These are phyloP conservation scores for Chymomyza amoena DNA, from an alignment of 2,888 invertebrate genomes.

Conservation along the genomic window DNA sequence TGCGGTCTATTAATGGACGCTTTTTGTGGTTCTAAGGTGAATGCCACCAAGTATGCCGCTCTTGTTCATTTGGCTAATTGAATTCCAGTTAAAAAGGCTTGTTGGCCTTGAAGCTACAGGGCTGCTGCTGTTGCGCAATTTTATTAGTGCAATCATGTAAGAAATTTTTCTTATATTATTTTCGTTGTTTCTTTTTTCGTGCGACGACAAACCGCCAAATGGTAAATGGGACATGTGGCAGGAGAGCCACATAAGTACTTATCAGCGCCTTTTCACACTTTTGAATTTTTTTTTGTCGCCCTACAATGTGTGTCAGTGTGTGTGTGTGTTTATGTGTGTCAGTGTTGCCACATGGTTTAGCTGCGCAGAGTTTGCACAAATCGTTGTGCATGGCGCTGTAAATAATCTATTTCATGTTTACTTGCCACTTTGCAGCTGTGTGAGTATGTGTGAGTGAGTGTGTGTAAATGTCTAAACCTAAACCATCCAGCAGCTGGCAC, in stretches of 20 bases:
- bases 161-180: conserved; percentile 31
- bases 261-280: conserved; percentile 50
- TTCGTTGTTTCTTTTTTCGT: background rate
- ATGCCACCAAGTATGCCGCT: background rate
- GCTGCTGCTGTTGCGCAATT: conserved; percentile 39
- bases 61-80: conserved; percentile 61
- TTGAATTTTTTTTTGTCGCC: conserved; percentile 13
- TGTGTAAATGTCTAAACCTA: conserved; percentile 14
- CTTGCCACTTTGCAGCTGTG: conserved; percentile 45
- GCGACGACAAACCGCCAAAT: background rate
- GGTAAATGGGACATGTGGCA: background rate
- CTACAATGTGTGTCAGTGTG: conserved; percentile 1
- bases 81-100: conserved; percentile 35
- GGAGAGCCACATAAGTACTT: conserved; percentile 23
- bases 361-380: conserved; percentile 42
- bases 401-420: conserved; percentile 65
- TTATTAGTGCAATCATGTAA: conserved; percentile 55
- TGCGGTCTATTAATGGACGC: background rate
- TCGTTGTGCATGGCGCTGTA: conserved; percentile 65
- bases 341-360: background rate
- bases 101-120: background rate
- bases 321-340: background rate
- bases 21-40: background rate
- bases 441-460: conserved; percentile 13
- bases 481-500: background rate